phyloP scores from a whole-genome alignment of 2,797 vertebrate species.

The Eulemur coronatus region DNA sequence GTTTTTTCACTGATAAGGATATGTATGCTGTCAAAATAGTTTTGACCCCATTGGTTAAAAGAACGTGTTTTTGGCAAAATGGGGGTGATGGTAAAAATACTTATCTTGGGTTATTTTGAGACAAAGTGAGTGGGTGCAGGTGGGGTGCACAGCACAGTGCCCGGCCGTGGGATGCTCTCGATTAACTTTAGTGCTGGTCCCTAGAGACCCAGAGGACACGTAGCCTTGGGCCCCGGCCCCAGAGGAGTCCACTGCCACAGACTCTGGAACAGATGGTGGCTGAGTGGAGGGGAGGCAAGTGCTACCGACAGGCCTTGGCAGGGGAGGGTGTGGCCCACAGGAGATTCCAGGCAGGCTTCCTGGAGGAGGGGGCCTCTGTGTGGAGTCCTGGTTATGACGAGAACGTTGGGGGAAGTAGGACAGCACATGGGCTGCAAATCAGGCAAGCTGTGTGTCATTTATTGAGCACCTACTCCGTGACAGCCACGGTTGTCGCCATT shows the following conservation, averaged over 20 bases:
- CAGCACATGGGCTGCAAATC: neutral
- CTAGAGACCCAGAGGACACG: neutral
- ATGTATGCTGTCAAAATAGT: neutral
- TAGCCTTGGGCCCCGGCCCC: neutral
- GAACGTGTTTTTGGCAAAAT: neutral
- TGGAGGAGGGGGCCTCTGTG: neutral
- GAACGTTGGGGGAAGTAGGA: neutral
- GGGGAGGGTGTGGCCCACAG: neutral
- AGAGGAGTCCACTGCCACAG: neutral
- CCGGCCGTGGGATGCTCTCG: rapidly evolving
- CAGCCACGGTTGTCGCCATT: neutral
- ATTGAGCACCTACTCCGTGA: neutral
- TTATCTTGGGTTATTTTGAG: neutral
- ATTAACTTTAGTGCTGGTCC: neutral
- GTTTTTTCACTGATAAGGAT: neutral
- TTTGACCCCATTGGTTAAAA: neutral
- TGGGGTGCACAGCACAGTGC: rapidly evolving
- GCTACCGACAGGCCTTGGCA: neutral
- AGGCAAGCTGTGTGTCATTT: neutral
- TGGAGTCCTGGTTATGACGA: neutral
- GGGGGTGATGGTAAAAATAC: neutral
- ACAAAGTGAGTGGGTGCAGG: rapidly evolving
- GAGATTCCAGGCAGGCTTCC: neutral
- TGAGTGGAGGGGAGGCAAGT: neutral
- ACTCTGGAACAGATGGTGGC: neutral